Percentiles rank a stretch among this genome's conserved stretches.
Conservation (phyloP, 2,888 invertebrate species). For the Lithophane leautieri region DNA sequence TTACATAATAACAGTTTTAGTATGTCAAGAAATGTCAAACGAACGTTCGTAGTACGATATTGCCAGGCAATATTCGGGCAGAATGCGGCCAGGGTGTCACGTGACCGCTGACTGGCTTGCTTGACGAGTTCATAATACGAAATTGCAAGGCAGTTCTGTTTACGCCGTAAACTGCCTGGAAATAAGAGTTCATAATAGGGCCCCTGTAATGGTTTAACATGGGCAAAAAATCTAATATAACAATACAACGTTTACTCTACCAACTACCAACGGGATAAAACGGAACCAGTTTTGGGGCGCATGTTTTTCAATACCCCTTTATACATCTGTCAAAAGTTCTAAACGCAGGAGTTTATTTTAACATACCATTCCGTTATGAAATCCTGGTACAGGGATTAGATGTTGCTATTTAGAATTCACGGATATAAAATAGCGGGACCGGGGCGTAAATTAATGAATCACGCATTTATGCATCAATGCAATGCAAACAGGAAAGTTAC, state of each 20-base stretch:
- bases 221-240: not conserved
- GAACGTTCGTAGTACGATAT: too few relatives aligned
- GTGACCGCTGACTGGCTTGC: too few relatives aligned
- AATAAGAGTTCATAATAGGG: too few relatives aligned
- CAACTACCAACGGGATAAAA: conserved; percentile 28
- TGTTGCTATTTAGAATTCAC: conserved; percentile 52
- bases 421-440: conserved; percentile 3
- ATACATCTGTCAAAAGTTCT: conserved; percentile 2
- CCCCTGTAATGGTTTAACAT: not conserved
- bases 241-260: conserved; percentile 6
- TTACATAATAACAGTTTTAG: too few relatives aligned
- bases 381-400: conserved; percentile 79
- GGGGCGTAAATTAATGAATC: too few relatives aligned
- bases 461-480: not conserved
- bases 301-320: conserved; percentile 69
- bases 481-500: not conserved
- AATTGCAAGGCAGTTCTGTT: too few relatives aligned
- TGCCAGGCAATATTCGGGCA: too few relatives aligned
- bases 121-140: too few relatives aligned
- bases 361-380: conserved; percentile 73
- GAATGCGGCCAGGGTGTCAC: too few relatives aligned
- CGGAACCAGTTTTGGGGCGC: conserved; percentile 55
- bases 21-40: too few relatives aligned
- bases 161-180: too few relatives aligned
- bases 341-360: conserved; percentile 66